These are phyloP conservation scores for Dinothrombium tinctorium DNA, from an alignment of 1,140 invertebrate genomes.

Conservation along the genomic window DNA sequence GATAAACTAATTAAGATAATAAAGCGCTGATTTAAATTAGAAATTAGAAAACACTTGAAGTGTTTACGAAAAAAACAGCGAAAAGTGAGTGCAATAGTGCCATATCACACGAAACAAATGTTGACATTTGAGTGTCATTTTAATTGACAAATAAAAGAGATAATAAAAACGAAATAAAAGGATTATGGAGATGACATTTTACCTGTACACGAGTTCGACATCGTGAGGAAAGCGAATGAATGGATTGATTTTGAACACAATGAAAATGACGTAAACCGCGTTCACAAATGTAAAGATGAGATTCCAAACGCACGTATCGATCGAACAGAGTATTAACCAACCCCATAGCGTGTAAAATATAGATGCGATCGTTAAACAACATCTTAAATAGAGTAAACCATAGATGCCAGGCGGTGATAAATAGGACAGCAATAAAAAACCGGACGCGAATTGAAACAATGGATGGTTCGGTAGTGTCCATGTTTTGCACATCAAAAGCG, in stretches of 20 bases:
- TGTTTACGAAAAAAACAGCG: no score
- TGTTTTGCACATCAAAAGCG: no score
- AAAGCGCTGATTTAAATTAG: no score
- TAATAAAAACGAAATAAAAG: no score
- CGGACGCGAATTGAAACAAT: conserved; percentile 42
- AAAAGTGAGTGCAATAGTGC: no score
- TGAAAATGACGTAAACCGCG: conserved; percentile 47
- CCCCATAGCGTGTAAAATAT: conserved; percentile 53
- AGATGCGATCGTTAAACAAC: conserved; percentile 45
- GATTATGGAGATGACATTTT: no score
- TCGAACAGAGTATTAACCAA: conserved; percentile 50
- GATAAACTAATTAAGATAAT: no score
- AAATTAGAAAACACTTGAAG: no score
- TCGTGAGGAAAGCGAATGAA: conserved; percentile 45
- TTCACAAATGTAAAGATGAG: conserved; percentile 54
- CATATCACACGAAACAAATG: no score
- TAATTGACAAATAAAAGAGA: no score
- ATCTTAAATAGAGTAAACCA: conserved; percentile 48
- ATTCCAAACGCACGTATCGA: conserved; percentile 66
- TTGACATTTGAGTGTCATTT: no score
- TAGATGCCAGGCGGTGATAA: conserved; percentile 49
- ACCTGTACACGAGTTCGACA: conserved; percentile 50
- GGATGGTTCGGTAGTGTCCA: no score
- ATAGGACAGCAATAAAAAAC: conserved; percentile 51
- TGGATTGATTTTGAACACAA: conserved; percentile 53